Evolutionary conservation across 1,140 invertebrate species (phyloP), one percentile per base, ranked within the genome.

Genomic region (Atta colombica): DNA sequence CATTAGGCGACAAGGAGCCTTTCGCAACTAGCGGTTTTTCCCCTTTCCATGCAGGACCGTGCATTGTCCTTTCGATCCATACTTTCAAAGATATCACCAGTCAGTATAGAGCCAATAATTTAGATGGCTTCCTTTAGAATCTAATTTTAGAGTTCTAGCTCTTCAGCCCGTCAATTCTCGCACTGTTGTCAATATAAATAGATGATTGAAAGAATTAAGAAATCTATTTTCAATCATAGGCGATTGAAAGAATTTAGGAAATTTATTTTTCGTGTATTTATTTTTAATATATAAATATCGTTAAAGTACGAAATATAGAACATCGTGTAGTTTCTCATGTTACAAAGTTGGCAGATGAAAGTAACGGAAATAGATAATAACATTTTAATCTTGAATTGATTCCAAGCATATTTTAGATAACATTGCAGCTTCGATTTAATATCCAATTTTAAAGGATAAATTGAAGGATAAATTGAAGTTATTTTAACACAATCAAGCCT

Each of bases 1-100:
- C 93, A 94, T 94, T 94, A 94, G 91, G 60, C 90, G 86, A 91
- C 88, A 90, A 81, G 86, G 85, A 91, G 82, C 60, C 75, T 89
- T 63, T 85, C 81, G 74, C 85, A 77, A 78, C 77, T 58, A 80
- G 74, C 68, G 72, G 78, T 86, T 75, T 89, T 90, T 86, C 61
- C 71, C 72, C 86, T 81, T 53, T 63, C 81, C 86, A 65, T 60
- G 49, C 25, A 77, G 45, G 55, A 28, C 69, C 69, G 69, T 51
- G 87, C 85, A 66, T 68, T 77, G 89, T 81, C 55, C 88, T 85
- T 72, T 53, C 68, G 53, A 74, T 82, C 69, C 25, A 18, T 63
- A 60, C 53, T 53, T 82, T 74, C 68, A 74, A 75, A 84, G 80
- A 75, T 63, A 51, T 74, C 69, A 84, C 68, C 69, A 21, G 45